Conservation (phyloP, 2,797 vertebrate genomes). For the Mormyrops boulengeri region DNA sequence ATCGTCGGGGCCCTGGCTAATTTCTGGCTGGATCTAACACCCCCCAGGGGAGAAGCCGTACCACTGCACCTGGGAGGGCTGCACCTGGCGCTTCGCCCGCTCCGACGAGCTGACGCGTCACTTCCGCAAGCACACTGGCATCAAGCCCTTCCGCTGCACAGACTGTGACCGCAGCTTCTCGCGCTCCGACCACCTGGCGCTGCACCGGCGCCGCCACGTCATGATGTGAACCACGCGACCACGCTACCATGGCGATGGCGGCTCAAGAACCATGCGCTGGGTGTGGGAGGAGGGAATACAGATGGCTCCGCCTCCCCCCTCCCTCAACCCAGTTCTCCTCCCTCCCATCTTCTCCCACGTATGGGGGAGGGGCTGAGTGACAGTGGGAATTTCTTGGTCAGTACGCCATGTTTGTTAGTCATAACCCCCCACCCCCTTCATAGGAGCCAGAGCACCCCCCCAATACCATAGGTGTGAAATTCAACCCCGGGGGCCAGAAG, state of each 20-base stretch:
- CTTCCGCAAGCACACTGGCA: conserved; percentile 93
- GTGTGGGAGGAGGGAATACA: neutral
- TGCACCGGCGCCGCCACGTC: conserved; percentile 87
- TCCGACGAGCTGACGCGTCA: conserved; percentile 92
- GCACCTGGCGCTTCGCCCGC: conserved; percentile 92
- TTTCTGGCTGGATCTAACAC: neutral
- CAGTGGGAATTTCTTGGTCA: neutral
- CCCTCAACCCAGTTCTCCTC: conserved; percentile 9
- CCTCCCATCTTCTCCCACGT: neutral
- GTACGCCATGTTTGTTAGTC: conserved; percentile 7
- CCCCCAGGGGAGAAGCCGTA: conserved; percentile 89
- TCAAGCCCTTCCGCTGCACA: conserved; percentile 91
- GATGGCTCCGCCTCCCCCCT: conserved; percentile 22
- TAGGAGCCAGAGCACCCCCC: neutral
- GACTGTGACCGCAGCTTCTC: conserved; percentile 96
- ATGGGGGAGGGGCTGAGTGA: neutral
- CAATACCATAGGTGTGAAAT: neutral
- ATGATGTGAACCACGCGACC: conserved; percentile 76
- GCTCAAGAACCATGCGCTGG: neutral
- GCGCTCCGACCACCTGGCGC: conserved; percentile 89
- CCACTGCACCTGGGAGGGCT: conserved; percentile 94
- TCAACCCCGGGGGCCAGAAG: neutral
- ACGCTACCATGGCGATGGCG: neutral
- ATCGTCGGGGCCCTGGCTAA: neutral
- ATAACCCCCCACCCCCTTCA: neutral